Base-by-base conservation (phyloP, 2,888 invertebrate species). In the Hirtodrosophila confusa region DNA sequence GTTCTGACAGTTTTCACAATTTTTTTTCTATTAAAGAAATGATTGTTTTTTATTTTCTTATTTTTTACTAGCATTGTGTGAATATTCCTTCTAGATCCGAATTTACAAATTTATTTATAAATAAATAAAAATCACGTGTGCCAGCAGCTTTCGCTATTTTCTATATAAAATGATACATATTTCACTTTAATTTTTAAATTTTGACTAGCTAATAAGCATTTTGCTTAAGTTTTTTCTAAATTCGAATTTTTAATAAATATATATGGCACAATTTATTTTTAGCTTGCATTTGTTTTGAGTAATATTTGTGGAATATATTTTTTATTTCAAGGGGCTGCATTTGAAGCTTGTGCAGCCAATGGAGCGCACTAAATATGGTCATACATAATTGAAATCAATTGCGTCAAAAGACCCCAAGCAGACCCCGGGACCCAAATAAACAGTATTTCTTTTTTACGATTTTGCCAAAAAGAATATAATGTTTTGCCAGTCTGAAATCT, bases 371-470 rank as follows among this genome's bases (percentile, higher is more conserved):
- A 31, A 61, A 65, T 61, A 44, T 66, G 65, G 55, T 65, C 70
- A 63, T 44, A 48, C 56, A 47, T 62, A 37, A 69, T 75, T 68
- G 27, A 61, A 24, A 54, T 63, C 64, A 82, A 76, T 82, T 79
- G 65, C 74, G 60, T 50, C 63, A 62, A 65, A 37, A 72, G 55
- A 47, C 33, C 35, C 10, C n/a, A 40, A 12, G 10, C 29, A 44
- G 33, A 29, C 12, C 29, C n/a, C 40, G 12, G 39, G 40, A 39
- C 48, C 44, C 41, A 54, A 50, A 31, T 43, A 29, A 44, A 50
- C 37, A 49, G 0, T 65, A 37, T 45, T 71, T 57, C 36, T 37
- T 48, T 36, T 48, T 36, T 31, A 36, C 35, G 29, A 44, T 60
- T 53, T 43, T 54, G 62, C 29, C 35, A 44, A 56, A 63, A 56